A percentile compares a stretch with the other conserved stretches of the same genome.
phyloP scores from a whole-genome alignment of 2,888 invertebrate genomes.

The Atethmia centrago region DNA sequence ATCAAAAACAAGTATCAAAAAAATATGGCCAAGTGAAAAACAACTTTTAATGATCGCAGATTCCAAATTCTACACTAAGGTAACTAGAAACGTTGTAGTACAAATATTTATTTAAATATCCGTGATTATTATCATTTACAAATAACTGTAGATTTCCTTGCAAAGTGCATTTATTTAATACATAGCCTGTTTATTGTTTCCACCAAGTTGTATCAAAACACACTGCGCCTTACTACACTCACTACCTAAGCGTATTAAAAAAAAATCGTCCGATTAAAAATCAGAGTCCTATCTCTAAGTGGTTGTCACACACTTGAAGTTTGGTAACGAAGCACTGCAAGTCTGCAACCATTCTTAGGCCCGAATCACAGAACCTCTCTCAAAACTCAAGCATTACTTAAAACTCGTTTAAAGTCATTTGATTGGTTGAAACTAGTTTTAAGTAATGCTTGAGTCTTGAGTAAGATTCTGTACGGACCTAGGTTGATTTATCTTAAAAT shows the following conservation, averaged over 20 bases:
- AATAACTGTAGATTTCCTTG: neutral
- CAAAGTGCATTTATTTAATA: neutral
- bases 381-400: no score
- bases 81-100: neutral
- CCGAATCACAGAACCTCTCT: no score
- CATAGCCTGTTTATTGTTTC: neutral
- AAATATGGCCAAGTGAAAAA: neutral
- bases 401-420: no score
- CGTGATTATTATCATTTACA: neutral
- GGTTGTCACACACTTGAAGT: constrained; percentile 19
- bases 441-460: no score
- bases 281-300: constrained; percentile 27
- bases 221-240: no score
- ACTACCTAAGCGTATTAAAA: no score
- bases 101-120: neutral
- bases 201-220: neutral
- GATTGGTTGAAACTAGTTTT: no score
- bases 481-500: neutral
- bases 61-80: neutral
- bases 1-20: no score
- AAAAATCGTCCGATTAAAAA: no score
- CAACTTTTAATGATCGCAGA: neutral
- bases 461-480: no score
- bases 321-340: neutral
- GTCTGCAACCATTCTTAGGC: no score